Conservation (phyloP, 1,140 invertebrate species). For the Homalodisca vitripennis region DNA sequence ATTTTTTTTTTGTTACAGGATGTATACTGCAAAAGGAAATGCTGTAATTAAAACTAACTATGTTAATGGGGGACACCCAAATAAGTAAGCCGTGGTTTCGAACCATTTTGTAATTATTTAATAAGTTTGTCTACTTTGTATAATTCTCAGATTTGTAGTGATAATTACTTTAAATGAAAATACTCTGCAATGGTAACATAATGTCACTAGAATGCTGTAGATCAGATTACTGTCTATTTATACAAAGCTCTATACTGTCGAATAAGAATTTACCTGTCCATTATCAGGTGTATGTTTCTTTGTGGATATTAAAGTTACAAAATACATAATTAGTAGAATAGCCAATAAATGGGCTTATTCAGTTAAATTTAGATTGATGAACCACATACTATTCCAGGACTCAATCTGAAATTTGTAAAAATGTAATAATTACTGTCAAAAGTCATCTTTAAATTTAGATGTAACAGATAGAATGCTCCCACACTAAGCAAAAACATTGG, state of each 20-base stretch:
- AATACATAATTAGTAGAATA: no score
- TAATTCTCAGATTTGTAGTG: conserved; percentile 16
- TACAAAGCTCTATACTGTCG: background rate
- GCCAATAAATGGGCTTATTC: no score
- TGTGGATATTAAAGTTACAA: background rate
- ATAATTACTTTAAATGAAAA: conserved; percentile 1
- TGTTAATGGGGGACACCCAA: conserved; percentile 30
- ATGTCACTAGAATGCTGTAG: conserved; percentile 7
- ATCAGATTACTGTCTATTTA: conserved; percentile 11
- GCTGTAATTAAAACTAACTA: conserved; percentile 32
- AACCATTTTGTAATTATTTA: conserved; percentile 17
- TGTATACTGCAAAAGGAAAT: conserved; percentile 24
- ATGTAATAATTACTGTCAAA: no score
- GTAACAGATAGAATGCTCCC: no score
- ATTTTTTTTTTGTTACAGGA: conserved; percentile 28
- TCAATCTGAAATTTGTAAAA: no score
- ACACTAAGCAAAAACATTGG: no score
- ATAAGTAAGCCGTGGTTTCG: background rate
- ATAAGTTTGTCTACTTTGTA: conserved; percentile 28
- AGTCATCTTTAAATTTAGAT: no score
- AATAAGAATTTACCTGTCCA: conserved; percentile 30
- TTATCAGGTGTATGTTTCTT: background rate
- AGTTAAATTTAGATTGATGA: no score
- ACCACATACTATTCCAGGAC: no score
- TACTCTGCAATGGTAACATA: background rate